phyloP scores from a whole-genome alignment of 1,140 invertebrate genomes.

The Sycobia sp. region DNA sequence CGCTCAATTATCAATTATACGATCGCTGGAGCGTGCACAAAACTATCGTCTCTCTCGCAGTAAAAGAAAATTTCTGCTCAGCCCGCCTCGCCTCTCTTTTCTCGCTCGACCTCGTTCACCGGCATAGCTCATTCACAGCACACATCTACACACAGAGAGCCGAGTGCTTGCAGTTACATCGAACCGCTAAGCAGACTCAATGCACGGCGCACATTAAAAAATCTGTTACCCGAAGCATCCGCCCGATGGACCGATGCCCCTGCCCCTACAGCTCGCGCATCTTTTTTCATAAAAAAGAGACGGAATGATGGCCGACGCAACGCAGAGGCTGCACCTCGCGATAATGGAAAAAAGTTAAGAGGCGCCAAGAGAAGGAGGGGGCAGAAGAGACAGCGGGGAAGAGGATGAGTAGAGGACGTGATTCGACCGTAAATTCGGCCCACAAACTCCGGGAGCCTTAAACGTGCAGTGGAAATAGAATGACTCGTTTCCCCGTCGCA shows the following conservation, averaged over 20 bases:
- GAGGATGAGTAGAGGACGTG: slow-evolving; percentile 27
- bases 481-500: slow-evolving; percentile 19
- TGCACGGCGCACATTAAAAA: slow-evolving; percentile 21
- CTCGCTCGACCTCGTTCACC: too few species aligned
- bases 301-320: too few species aligned
- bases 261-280: background rate
- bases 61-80: too few species aligned
- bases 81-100: too few species aligned
- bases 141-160: too few species aligned
- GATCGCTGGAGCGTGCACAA: too few species aligned
- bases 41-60: too few species aligned
- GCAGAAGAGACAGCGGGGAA: background rate
- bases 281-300: background rate
- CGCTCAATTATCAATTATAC: too few species aligned
- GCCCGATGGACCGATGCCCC: background rate
- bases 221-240: slow-evolving; percentile 7
- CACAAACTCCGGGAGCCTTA: slow-evolving; percentile 33
- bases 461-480: slow-evolving; percentile 37
- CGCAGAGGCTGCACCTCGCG: slow-evolving; percentile 15
- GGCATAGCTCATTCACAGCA: too few species aligned
- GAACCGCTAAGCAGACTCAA: too few species aligned
- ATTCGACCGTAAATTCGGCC: slow-evolving; percentile 33
- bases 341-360: slow-evolving; percentile 34
- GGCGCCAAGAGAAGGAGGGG: background rate
- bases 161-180: too few species aligned